Evolutionary conservation across 2,797 vertebrate genomes (phyloP).

Genomic region (Coluber constrictor): DNA sequence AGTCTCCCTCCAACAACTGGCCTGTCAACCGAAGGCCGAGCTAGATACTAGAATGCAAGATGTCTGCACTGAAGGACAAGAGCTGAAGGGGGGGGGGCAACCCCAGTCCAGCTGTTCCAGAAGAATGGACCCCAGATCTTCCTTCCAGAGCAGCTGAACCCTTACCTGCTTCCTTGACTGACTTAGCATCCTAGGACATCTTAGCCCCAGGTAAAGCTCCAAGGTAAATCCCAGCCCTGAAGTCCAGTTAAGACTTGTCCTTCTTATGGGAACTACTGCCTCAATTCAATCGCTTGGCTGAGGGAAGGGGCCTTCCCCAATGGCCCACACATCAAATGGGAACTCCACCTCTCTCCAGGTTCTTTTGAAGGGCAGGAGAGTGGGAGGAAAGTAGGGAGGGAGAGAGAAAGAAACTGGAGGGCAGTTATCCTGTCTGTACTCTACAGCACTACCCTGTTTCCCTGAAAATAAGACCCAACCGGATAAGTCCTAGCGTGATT

Average conservation of each 20-base stretch:
- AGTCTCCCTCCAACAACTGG: background rate
- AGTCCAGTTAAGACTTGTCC: background rate
- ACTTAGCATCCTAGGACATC: background rate
- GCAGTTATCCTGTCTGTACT: background rate
- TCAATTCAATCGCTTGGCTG: background rate
- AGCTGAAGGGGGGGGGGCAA: too few species aligned
- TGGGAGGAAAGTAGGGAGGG: too few species aligned
- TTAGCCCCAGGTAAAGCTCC: conserved; percentile 28
- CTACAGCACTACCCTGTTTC: too few species aligned
- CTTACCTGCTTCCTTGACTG: conserved; percentile 50
- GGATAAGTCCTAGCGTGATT: too few species aligned
- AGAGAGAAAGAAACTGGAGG: background rate
- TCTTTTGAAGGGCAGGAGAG: background rate
- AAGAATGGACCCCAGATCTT: background rate
- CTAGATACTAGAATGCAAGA: background rate
- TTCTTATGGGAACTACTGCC: background rate
- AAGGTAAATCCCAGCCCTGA: background rate
- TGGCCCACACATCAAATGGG: background rate
- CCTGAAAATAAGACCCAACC: too few species aligned
- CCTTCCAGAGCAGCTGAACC: background rate
- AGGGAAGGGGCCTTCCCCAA: too few species aligned
- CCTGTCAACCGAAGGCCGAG: background rate
- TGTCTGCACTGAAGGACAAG: background rate
- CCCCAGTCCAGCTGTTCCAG: background rate
- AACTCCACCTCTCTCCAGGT: background rate